These are phyloP conservation scores for Diabrotica virgifera DNA, from an alignment of 1,140 invertebrate species.

Conservation along the genomic window DNA sequence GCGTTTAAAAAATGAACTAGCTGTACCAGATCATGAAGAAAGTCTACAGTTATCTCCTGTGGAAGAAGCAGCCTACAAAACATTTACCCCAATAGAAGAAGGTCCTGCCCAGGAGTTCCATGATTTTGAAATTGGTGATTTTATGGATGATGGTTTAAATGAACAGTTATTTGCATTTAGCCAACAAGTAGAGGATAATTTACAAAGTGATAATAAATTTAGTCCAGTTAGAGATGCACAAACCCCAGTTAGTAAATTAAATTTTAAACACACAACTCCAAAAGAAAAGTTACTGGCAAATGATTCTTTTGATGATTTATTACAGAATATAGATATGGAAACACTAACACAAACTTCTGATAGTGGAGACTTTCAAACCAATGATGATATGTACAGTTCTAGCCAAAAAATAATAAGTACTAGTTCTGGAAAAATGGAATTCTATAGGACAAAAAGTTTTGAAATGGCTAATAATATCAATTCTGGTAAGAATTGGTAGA, in stretches of 20 bases:
- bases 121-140: constrained; percentile 28
- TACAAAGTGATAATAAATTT: constrained; percentile 9
- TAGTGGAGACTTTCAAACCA: background rate
- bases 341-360: background rate
- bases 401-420: constrained; percentile 2
- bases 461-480: constrained; percentile 19
- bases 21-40: constrained; percentile 35
- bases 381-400: background rate
- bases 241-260: background rate
- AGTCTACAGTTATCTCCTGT: constrained; percentile 32
- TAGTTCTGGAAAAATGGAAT: constrained; percentile 29
- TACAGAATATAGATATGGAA: constrained; percentile 25
- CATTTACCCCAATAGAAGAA: constrained; percentile 10
- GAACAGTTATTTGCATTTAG: constrained; percentile 39
- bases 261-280: background rate
- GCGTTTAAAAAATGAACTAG: constrained; percentile 38
- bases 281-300: constrained; percentile 17
- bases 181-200: constrained; percentile 37
- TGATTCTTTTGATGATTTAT: constrained; percentile 36
- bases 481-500: background rate
- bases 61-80: constrained; percentile 34
- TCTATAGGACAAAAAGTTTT: constrained; percentile 38
- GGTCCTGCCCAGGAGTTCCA: background rate
- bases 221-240: background rate
- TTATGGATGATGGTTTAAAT: constrained; percentile 43